phyloP scores from a whole-genome alignment of 2,888 invertebrate genomes.

The Pheosia gnoma region DNA sequence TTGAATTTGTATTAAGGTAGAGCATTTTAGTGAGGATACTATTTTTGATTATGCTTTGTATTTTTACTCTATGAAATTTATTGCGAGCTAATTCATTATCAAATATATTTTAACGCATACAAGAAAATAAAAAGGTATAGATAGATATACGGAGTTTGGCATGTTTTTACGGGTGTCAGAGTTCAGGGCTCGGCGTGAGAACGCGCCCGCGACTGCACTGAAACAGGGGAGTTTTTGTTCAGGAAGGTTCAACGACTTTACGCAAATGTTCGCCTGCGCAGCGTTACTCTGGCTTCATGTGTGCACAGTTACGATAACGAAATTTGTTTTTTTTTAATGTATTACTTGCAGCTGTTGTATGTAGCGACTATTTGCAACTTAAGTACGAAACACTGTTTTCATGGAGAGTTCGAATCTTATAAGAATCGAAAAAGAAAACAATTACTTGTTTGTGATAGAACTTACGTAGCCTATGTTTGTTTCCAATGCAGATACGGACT shows the following conservation, averaged over 20 bases:
- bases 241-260: constrained; percentile 72
- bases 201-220: constrained; percentile 54
- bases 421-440: background rate
- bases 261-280: constrained; percentile 53
- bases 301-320: constrained; percentile 21
- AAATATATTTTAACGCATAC: background rate
- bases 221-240: constrained; percentile 81
- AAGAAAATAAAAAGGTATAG: constrained; percentile 7
- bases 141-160: constrained; percentile 43
- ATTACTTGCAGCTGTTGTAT: constrained; percentile 28
- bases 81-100: no score
- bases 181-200: constrained; percentile 74
- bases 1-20: no score
- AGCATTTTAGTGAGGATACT: no score
- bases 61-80: no score
- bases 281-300: constrained; percentile 31
- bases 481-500: no score
- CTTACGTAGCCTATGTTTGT: no score
- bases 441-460: no score
- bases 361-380: background rate
- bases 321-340: constrained; percentile 3
- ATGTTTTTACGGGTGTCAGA: constrained; percentile 75
- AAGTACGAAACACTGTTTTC: background rate
- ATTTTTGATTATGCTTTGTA: no score
- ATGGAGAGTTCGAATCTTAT: background rate